Conservation (phyloP, 2,888 invertebrate species). For the Aspidiotus destructor region DNA sequence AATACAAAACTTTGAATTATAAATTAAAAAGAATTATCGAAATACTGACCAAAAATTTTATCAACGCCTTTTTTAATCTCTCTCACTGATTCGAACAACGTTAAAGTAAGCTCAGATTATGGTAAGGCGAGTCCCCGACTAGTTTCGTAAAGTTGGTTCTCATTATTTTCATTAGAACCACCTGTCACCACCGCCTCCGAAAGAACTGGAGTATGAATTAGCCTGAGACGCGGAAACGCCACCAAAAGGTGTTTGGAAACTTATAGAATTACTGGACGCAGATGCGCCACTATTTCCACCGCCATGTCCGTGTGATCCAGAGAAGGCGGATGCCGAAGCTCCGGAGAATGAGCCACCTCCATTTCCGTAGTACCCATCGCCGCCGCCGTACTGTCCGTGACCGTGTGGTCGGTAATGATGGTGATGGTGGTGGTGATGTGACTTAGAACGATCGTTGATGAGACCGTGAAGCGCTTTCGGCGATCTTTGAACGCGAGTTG, state of each 20-base stretch:
- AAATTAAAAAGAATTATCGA: no score
- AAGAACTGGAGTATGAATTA: not conserved
- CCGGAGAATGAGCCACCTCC: not conserved
- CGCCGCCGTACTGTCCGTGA: not conserved
- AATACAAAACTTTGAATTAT: no score
- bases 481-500: slow-evolving; percentile 16
- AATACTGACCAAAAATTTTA: no score
- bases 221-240: not conserved
- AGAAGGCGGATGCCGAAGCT: not conserved
- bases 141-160: no score
- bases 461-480: slow-evolving; percentile 8
- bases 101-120: no score
- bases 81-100: no score
- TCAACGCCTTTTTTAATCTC: no score
- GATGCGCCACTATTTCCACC: not conserved
- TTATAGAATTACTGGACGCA: not conserved
- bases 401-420: not conserved
- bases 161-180: not conserved
- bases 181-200: not conserved
- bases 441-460: slow-evolving; percentile 2
- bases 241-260: not conserved
- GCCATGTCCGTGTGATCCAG: not conserved
- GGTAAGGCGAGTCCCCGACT: no score
- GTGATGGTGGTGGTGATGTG: slow-evolving; percentile 17
- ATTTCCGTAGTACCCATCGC: slow-evolving; percentile 5